Percentiles rank a stretch among this genome's conserved stretches.
phyloP scores from a whole-genome alignment of 35 echinoderm and acorn worm species.

The Heliocidaris erythrogramma region DNA sequence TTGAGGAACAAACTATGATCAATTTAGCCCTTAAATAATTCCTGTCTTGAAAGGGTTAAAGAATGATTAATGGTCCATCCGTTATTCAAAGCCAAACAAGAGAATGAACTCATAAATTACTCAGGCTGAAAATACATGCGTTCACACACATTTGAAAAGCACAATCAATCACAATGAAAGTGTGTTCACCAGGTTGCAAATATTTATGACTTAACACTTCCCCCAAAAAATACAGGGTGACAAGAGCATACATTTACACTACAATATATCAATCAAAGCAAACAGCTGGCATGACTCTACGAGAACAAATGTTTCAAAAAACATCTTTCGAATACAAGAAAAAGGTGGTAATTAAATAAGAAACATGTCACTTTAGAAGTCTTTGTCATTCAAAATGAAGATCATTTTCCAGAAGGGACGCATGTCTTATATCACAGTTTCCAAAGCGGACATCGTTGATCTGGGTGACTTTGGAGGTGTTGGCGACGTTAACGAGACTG shows the following conservation, averaged over 20 bases:
- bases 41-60: too few species aligned
- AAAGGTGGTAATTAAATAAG: not conserved
- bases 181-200: not conserved
- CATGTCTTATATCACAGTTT: slow-evolving; percentile 39
- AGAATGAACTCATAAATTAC: too few species aligned
- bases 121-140: too few species aligned
- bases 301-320: not conserved
- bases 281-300: not conserved
- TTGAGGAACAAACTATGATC: too few species aligned
- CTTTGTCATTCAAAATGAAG: not conserved
- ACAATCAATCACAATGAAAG: not conserved
- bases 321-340: not conserved
- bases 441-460: not conserved
- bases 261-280: not conserved
- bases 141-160: not conserved
- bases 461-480: not conserved
- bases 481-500: not conserved
- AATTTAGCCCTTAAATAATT: too few species aligned
- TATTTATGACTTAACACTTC: not conserved
- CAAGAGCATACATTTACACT: not conserved
- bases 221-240: not conserved
- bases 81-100: too few species aligned
- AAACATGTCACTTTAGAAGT: not conserved
- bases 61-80: too few species aligned
- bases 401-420: not conserved